Percentiles rank a stretch among this genome's conserved stretches.
Evolutionary conservation across 2,113 vertebrate genomes (phyloP).

Genomic region (Copsychus sechellarum): DNA sequence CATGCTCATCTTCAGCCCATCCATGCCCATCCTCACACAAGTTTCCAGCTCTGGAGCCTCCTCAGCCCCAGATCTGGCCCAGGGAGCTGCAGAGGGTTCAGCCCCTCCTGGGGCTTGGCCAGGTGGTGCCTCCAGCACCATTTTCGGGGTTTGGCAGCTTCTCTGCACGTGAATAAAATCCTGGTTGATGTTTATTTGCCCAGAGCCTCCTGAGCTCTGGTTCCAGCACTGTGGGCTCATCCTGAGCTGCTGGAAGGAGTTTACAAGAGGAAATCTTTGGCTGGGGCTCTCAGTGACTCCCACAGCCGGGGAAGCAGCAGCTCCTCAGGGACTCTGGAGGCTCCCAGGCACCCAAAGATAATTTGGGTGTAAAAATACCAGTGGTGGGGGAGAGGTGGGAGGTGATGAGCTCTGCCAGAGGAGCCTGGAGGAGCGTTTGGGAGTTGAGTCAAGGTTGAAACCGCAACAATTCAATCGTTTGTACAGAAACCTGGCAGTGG

Average conservation of each 20-base stretch:
- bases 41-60: accelerated
- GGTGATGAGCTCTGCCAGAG: background rate
- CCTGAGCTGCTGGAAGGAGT: background rate
- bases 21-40: background rate
- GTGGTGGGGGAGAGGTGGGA: background rate
- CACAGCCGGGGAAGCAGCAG: background rate
- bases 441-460: background rate
- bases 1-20: background rate
- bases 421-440: background rate
- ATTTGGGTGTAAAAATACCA: background rate
- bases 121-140: background rate
- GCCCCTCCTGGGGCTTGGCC: background rate
- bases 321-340: background rate
- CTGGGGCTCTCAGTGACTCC: background rate
- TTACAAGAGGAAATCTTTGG: background rate
- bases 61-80: background rate
- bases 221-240: background rate
- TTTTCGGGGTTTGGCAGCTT: background rate
- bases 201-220: background rate
- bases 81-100: background rate
- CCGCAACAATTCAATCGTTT: background rate
- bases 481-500: conserved; percentile 7
- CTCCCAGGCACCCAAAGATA: background rate
- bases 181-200: background rate
- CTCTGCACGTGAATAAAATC: background rate